Percentiles rank a stretch among this genome's conserved stretches.
phyloP scores from a whole-genome alignment of 1,140 invertebrate species.

The Riptortus pedestris region DNA sequence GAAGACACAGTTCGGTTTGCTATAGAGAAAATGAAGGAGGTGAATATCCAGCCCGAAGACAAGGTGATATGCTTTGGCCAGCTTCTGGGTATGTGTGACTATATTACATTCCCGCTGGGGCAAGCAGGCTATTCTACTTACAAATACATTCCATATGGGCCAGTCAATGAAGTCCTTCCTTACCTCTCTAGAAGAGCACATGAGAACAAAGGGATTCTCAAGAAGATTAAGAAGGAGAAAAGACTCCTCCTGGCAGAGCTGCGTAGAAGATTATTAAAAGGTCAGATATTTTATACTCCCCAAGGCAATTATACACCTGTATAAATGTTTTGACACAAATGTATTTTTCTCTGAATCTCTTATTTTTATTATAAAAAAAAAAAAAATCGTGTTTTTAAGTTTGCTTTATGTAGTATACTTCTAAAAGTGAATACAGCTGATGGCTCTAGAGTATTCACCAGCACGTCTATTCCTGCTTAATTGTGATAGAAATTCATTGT shows the following conservation, averaged over 20 bases:
- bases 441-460: neutral
- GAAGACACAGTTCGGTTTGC: conserved; percentile 93
- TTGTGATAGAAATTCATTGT: neutral
- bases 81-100: conserved; percentile 96
- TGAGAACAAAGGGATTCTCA: conserved; percentile 84
- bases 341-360: neutral
- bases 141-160: conserved; percentile 97
- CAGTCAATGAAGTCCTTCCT: conserved; percentile 91
- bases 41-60: conserved; percentile 76
- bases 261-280: conserved; percentile 53
- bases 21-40: conserved; percentile 90
- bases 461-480: neutral
- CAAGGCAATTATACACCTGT: conserved; percentile 76
- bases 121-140: conserved; percentile 97
- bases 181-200: conserved; percentile 89
- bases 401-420: no score
- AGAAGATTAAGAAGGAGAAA: conserved; percentile 82
- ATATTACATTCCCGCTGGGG: conserved; percentile 89
- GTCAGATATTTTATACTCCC: conserved; percentile 74
- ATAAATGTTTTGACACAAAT: conserved; percentile 40
- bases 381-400: neutral
- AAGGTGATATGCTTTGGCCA: conserved; percentile 96
- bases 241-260: conserved; percentile 65
- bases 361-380: neutral
- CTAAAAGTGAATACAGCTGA: neutral